These are phyloP conservation scores for Hemichromis elongatus DNA, from an alignment of 2,113 vertebrate genomes.

Conservation along the genomic window DNA sequence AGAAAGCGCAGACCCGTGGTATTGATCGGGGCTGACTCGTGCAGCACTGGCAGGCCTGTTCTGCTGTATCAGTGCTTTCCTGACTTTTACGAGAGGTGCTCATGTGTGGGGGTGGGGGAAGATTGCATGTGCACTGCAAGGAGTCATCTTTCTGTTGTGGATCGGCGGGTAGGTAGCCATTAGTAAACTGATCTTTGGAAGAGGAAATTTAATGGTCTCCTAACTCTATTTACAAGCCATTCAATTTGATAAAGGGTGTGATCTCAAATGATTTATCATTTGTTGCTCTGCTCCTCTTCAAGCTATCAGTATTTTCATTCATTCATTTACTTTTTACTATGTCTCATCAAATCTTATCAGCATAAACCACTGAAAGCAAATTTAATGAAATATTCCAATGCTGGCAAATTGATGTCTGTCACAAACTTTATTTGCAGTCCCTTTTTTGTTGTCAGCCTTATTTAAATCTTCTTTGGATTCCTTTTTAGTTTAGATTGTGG, in stretches of 20 bases:
- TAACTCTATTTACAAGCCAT: conserved; percentile 70
- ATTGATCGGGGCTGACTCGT: conserved; percentile 67
- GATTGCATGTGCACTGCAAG: conserved; percentile 23
- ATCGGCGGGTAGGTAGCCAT: conserved; percentile 63
- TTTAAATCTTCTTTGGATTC: conserved; percentile 25
- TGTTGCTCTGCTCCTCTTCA: conserved; percentile 22
- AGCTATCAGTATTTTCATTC: conserved; percentile 36
- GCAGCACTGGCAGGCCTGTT: conserved; percentile 57
- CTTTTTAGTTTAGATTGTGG: conserved; percentile 38
- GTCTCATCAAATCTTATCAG: conserved; percentile 20
- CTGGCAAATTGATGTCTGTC: conserved; percentile 1
- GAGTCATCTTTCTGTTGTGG: conserved; percentile 69
- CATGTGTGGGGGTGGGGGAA: conserved; percentile 9
- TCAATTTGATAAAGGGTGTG: conserved; percentile 69
- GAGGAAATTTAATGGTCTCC: conserved; percentile 65
- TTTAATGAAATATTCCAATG: conserved; percentile 19
- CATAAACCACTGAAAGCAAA: not conserved
- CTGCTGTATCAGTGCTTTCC: conserved; percentile 76
- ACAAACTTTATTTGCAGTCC: conserved; percentile 10
- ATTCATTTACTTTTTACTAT: conserved; percentile 19
- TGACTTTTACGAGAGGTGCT: conserved; percentile 67
- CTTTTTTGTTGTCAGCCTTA: conserved; percentile 10
- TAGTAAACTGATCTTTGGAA: conserved; percentile 69
- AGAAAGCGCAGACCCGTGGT: conserved; percentile 50
- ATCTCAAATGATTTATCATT: conserved; percentile 56